Evolutionary conservation across 1,140 invertebrate genomes (phyloP).

Genomic region (Tachypleus tridentatus): DNA sequence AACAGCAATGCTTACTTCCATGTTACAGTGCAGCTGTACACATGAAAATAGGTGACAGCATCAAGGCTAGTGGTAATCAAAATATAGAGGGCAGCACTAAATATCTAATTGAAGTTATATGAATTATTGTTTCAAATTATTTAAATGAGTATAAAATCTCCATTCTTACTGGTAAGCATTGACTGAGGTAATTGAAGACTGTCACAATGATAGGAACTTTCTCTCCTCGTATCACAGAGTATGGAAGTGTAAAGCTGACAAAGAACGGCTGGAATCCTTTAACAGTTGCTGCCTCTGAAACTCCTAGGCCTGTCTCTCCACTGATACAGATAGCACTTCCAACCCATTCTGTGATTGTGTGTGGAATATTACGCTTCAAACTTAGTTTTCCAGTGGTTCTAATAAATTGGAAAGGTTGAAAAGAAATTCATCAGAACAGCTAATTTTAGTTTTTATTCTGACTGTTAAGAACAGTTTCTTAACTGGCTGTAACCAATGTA

Average conservation of each 20-base stretch:
- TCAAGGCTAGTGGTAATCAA: too few species aligned
- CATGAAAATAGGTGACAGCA: too few species aligned
- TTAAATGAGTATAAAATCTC: too few species aligned
- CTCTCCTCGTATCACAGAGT: constrained; percentile 55
- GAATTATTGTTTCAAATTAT: too few species aligned
- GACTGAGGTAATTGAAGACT: constrained; percentile 56
- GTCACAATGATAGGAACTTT: constrained; percentile 51
- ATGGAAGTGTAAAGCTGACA: constrained; percentile 52
- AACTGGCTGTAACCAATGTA: too few species aligned
- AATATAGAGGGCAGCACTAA: too few species aligned
- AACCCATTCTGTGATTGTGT: constrained; percentile 61
- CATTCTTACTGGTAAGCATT: constrained; percentile 44
- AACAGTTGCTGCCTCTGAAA: constrained; percentile 43
- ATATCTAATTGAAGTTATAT: too few species aligned
- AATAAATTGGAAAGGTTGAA: constrained; percentile 14
- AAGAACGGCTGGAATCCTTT: constrained; percentile 60
- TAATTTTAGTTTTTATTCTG: background rate
- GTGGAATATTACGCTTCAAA: constrained; percentile 44
- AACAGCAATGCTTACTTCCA: too few species aligned
- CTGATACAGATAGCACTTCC: constrained; percentile 54
- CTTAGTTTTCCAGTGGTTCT: constrained; percentile 42
- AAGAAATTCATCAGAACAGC: background rate
- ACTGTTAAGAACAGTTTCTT: background rate
- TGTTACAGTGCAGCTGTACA: too few species aligned
- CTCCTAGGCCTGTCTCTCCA: constrained; percentile 46